phyloP scores from a whole-genome alignment of 2,888 invertebrate species.

The Drosophila multiciliata region DNA sequence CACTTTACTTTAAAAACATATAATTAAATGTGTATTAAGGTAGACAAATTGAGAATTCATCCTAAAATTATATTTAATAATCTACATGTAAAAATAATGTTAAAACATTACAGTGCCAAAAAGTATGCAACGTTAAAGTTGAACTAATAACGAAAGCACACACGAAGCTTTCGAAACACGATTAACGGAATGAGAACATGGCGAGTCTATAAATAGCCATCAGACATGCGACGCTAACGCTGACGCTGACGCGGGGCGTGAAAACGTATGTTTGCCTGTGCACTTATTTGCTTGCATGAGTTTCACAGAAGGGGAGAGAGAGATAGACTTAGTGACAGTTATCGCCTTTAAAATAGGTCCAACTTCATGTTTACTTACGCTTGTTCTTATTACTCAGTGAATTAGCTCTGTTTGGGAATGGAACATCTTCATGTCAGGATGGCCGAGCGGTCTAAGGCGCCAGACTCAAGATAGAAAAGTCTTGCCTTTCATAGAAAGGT shows the following conservation, averaged over 20 bases:
- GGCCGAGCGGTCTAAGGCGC: constrained; percentile 84
- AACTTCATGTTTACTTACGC: background rate
- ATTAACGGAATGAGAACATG: constrained; percentile 17
- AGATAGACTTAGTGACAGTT: background rate
- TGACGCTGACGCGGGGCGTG: constrained; percentile 51
- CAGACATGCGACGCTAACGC: constrained; percentile 60
- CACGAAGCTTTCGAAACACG: constrained; percentile 50
- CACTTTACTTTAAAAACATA: constrained; percentile 10
- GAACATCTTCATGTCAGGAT: constrained; percentile 72
- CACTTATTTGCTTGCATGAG: constrained; percentile 8
- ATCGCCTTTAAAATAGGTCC: constrained; percentile 18
- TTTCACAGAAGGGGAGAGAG: background rate
- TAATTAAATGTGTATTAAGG: background rate
- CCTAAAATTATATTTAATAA: constrained; percentile 52
- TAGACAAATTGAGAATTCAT: background rate
- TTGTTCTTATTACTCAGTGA: background rate
- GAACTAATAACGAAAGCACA: constrained; percentile 37
- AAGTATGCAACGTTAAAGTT: constrained; percentile 66
- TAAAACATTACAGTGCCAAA: constrained; percentile 18
- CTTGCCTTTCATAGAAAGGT: constrained; percentile 68
- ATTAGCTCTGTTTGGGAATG: constrained; percentile 17
- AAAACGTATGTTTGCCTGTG: constrained; percentile 64
- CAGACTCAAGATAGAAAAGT: constrained; percentile 75
- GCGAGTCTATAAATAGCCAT: constrained; percentile 64
- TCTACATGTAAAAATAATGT: background rate